phyloP scores from a whole-genome alignment of 2,797 vertebrate genomes.

The Distichodus sexfasciatus region DNA sequence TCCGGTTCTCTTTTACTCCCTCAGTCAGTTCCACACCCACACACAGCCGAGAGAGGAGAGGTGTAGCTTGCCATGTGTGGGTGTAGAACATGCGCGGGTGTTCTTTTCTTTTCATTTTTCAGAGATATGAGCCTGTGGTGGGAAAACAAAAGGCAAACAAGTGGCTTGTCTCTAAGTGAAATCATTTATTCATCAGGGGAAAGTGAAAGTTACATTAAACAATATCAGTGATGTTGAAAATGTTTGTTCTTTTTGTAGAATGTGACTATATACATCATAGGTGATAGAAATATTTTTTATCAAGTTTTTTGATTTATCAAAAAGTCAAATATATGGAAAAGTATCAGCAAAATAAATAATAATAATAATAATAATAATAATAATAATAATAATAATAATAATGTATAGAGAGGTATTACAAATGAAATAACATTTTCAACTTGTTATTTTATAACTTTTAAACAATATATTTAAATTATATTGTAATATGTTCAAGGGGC shows the following conservation, averaged over 20 bases:
- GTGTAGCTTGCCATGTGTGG: slow-evolving; percentile 37
- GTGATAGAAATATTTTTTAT: too few species aligned
- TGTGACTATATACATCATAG: too few species aligned
- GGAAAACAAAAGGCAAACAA: neutral
- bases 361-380: too few species aligned
- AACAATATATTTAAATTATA: too few species aligned
- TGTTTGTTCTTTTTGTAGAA: neutral
- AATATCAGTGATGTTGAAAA: slow-evolving; percentile 4
- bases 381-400: too few species aligned
- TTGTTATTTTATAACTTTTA: too few species aligned
- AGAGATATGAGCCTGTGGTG: slow-evolving; percentile 4
- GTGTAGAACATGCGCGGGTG: slow-evolving; percentile 36
- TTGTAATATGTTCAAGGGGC: too few species aligned
- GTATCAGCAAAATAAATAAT: too few species aligned
- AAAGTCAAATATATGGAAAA: too few species aligned
- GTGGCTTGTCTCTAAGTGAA: slow-evolving; percentile 3
- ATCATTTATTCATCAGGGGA: neutral
- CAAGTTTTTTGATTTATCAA: too few species aligned
- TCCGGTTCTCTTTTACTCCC: slow-evolving; percentile 35
- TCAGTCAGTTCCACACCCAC: slow-evolving; percentile 42
- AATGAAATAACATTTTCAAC: too few species aligned
- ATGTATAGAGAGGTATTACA: too few species aligned
- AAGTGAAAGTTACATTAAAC: neutral
- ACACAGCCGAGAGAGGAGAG: slow-evolving; percentile 19
- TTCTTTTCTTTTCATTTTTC: slow-evolving; percentile 28